Evolutionary conservation across 2,797 vertebrate species (phyloP), one percentile per base, ranked within the genome.

Genomic region (Gastrophryne carolinensis): DNA sequence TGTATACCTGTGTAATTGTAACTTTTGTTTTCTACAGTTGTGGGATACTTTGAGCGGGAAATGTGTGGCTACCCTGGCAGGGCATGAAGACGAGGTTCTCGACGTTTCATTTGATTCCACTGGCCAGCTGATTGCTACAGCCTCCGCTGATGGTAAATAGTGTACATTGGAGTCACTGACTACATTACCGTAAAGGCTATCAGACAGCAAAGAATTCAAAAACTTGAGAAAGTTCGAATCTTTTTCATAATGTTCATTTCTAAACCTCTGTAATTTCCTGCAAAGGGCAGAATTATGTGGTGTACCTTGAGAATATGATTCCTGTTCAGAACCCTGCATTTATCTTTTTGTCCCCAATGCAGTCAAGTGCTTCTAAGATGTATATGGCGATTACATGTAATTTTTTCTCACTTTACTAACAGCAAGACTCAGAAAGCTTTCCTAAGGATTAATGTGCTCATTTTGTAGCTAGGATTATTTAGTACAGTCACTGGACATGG

Each of bases 101-200:
- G 96, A 98, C 32, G 94, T 96, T 79, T 95, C 96, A 82, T 99
- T 99, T 79, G 94, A 98, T 88, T 93, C 90, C 63, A 88, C 91
- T 0, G 95, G 97, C 52, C 94, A 94, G 65, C 88, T 93, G 52
- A 85, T 98, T 10, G 96, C 93, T 4, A 90, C 94, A 0, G 95
- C 95, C 15, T 98, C 93, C 1, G 92, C 93, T 0, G 96, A 98
- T 70, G 95, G 97, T 97, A 83, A 88, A 93, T 64, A 49, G 21
- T 9, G n/a, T 49, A 9, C 15, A 21, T 13, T 35, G 1, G 15
- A 5, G 6, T 17, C n/a, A 35, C 4, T n/a, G n/a, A 41, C 4
- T 15, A 13, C 3, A 13, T 13, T 10, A 41, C 5, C 4, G 11
- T 41, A 4, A 41, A 15, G 6, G 37, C 37, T 41, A 15, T 41